phyloP scores from a whole-genome alignment of 2,797 vertebrate genomes.

The Myotis planiceps region DNA sequence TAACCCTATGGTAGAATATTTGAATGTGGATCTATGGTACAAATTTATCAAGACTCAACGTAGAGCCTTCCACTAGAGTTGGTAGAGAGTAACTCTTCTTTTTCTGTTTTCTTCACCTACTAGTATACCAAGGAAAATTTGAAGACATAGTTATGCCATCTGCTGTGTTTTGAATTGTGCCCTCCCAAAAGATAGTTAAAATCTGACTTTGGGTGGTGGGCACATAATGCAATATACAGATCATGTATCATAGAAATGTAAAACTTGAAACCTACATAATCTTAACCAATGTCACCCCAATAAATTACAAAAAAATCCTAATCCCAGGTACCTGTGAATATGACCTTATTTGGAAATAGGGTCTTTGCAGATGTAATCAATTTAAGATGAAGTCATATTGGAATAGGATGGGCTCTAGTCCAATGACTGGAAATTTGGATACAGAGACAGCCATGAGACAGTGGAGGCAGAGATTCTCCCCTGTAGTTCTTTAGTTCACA shows the following conservation, averaged over 20 bases:
- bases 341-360: constrained; percentile 34
- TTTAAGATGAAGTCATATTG: not conserved
- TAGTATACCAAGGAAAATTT: not conserved
- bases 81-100: not conserved
- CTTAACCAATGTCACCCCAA: not conserved
- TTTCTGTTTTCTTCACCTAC: not conserved
- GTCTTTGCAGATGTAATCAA: not conserved
- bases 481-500: not conserved
- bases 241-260: not conserved
- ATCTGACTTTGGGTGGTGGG: not conserved
- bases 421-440: not conserved
- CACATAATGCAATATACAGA: not conserved
- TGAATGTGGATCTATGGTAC: not conserved
- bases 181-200: not conserved
- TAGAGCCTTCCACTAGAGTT: not conserved
- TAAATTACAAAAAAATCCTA: not conserved
- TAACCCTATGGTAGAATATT: not conserved
- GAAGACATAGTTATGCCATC: not conserved
- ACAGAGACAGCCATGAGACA: not conserved
- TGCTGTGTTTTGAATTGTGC: not conserved
- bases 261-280: not conserved
- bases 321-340: not conserved
- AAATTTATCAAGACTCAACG: not conserved
- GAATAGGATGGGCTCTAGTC: not conserved
- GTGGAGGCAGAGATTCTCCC: not conserved